Evolutionary conservation across 2,797 vertebrate species (phyloP).

Genomic region (Clarias fuscus): DNA sequence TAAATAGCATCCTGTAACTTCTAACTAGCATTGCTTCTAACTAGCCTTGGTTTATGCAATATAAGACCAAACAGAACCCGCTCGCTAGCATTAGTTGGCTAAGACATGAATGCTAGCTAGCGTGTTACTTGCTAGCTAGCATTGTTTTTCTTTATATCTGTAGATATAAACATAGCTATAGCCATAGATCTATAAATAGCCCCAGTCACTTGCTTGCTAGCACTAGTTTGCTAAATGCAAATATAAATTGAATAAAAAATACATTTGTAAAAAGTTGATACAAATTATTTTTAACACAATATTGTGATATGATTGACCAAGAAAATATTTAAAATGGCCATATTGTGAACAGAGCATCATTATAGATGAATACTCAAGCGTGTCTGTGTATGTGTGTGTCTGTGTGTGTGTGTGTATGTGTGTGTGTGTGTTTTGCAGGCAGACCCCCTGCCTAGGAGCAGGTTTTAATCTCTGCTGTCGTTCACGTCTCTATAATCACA

Average conservation of each 20-base stretch:
- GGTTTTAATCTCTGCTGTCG: slow-evolving; percentile 42
- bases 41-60: not conserved
- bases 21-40: too few species aligned
- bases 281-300: not conserved
- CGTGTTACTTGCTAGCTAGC: not conserved
- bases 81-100: not conserved
- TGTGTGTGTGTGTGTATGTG: slow-evolving; percentile 26
- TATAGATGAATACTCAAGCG: not conserved
- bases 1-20: too few species aligned
- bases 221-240: not conserved
- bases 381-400: slow-evolving; percentile 12
- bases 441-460: slow-evolving; percentile 9
- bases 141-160: not conserved
- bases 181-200: not conserved
- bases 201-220: not conserved
- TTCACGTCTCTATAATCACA: slow-evolving; percentile 57
- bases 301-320: not conserved
- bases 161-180: too few species aligned
- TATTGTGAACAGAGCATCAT: not conserved
- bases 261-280: not conserved
- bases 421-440: slow-evolving; percentile 23
- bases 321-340: not conserved
- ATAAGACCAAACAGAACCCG: not conserved
- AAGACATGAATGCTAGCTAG: not conserved
- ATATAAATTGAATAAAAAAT: not conserved